Evolutionary conservation across 2,888 invertebrate species (phyloP).

Genomic region (Synergus laeviventris): DNA sequence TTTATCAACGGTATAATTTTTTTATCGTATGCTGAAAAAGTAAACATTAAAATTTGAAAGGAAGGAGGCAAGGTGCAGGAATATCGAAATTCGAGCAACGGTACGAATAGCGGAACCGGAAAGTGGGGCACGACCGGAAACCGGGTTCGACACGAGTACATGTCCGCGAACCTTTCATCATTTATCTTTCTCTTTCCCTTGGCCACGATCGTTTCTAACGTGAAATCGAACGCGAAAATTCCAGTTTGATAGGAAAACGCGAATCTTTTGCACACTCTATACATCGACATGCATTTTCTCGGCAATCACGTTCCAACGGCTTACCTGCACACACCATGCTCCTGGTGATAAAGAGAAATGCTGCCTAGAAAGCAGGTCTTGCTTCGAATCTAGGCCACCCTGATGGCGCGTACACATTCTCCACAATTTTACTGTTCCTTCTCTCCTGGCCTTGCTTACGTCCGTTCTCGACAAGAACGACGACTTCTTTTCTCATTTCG

Average conservation of each 20-base stretch:
- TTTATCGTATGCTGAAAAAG: background rate
- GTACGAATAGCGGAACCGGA: conserved; percentile 56
- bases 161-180: conserved; percentile 3
- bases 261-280: conserved; percentile 42
- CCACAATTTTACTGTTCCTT: conserved; percentile 73
- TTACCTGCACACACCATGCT: conserved; percentile 63
- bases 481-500: conserved; percentile 41
- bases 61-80: background rate
- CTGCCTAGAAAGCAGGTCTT: conserved; percentile 76
- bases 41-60: background rate
- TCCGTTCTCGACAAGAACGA: conserved; percentile 49
- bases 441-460: conserved; percentile 64
- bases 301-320: conserved; percentile 63
- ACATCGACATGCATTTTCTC: conserved; percentile 60
- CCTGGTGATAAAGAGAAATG: conserved; percentile 76
- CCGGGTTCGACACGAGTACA: conserved; percentile 39
- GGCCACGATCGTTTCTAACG: conserved; percentile 19
- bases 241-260: conserved; percentile 32
- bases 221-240: conserved; percentile 40
- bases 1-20: background rate
- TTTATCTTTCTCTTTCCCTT: conserved; percentile 14
- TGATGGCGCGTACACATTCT: conserved; percentile 72
- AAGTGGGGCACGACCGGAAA: conserved; percentile 59
- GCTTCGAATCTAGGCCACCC: conserved; percentile 74
- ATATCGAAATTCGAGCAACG: conserved; percentile 26